A percentile compares a stretch with the other conserved stretches of the same genome.
Conservation (phyloP, 2,113 vertebrate species). For the Trogon melanurus region DNA sequence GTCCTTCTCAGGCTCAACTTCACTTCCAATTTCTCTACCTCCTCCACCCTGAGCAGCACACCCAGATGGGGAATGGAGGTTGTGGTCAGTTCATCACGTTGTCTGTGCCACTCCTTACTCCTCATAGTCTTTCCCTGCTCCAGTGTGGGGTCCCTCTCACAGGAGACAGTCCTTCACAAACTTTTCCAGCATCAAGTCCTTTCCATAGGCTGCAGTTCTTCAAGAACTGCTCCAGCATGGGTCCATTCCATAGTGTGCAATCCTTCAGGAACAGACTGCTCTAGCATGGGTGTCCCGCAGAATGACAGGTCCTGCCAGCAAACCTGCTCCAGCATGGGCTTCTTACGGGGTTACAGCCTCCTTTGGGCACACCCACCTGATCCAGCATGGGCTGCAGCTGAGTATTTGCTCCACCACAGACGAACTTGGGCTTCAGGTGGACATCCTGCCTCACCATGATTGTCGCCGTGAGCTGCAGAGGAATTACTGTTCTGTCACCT, state of each 20-base stretch:
- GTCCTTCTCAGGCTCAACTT: background rate
- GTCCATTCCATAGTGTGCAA: background rate
- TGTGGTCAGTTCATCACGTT: background rate
- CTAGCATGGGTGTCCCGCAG: rapidly evolving
- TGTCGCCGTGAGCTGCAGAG: rapidly evolving
- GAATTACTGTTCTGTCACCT: background rate
- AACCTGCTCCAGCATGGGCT: background rate
- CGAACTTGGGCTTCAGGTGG: background rate
- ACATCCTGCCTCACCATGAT: background rate
- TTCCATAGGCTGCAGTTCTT: background rate
- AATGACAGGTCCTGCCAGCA: background rate
- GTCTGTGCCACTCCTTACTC: background rate
- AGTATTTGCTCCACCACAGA: rapidly evolving
- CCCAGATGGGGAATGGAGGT: background rate
- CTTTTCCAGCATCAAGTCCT: background rate
- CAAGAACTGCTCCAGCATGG: rapidly evolving
- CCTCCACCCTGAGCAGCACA: rapidly evolving
- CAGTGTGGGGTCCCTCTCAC: background rate
- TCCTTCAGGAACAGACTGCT: background rate
- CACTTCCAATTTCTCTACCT: background rate
- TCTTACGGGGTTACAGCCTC: background rate
- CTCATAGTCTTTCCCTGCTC: background rate
- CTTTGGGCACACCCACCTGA: background rate
- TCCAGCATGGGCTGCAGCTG: background rate
- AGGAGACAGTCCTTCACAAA: background rate